Evolutionary conservation across 2,113 vertebrate species (phyloP), one percentile per base, ranked within the genome.

Genomic region (Synchiropus splendidus): DNA sequence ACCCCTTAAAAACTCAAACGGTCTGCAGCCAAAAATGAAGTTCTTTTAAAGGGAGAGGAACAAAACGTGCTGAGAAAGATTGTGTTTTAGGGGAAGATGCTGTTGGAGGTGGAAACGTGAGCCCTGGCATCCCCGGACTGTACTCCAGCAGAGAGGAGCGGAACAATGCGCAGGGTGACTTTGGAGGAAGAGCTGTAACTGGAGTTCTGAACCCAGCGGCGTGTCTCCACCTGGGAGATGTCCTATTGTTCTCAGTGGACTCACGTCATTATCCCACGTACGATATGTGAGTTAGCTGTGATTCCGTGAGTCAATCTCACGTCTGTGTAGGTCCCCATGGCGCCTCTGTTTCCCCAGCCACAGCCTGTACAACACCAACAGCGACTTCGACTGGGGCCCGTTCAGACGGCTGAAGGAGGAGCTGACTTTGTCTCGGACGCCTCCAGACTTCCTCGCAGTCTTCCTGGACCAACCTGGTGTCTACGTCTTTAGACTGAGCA

Each of bases 311-410:
- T 4, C 8, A 5, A 27, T 4, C 4, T 27, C 8, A 27, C 4
- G 21, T 27, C 8, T 5, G 21, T 4, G 4, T 27, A 27, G 21
- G 21, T 27, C n/a, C n/a, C n/a, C n/a, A n/a, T n/a, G n/a, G n/a
- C n/a, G n/a, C n/a, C n/a, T 1, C 18, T 33, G 37, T 37, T 58
- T 45, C 58, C 59, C 18, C 64, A 98, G 93, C 6, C 67, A 86
- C 51, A 92, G 88, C 64, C 77, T 92, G 44, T 93, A 88, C 74
- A 97, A 94, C 62, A 93, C 90, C 0, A 84, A 85, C 5, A 35
- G 40, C 1, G 76, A 72, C 0, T 95, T 90, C 44, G 94, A 97
- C 82, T 97, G 90, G 92, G 92, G 89, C 2, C 43, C 58, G 3
- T 85, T 97, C 64, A 82, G 86, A 38, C 61, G 37, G 14, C 82